Evolutionary conservation across 1,140 invertebrate genomes (phyloP).

Genomic region (Pogonomyrmex barbatus): DNA sequence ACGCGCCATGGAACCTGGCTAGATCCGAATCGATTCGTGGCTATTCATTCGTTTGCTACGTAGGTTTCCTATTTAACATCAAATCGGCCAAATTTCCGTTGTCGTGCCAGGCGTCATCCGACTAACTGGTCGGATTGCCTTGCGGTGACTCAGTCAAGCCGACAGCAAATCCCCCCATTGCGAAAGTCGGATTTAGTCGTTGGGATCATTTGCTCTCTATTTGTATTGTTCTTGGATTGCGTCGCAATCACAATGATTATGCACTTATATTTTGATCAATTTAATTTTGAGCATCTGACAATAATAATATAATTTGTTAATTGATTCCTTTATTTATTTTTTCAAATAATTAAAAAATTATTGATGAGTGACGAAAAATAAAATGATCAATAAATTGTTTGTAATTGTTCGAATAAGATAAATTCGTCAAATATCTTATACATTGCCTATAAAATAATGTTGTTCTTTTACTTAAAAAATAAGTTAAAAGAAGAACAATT

Average conservation of each 20-base stretch:
- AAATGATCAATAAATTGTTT: too few relatives aligned
- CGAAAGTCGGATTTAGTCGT: slow-evolving; percentile 37
- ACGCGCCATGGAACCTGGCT: neutral
- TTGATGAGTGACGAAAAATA: neutral
- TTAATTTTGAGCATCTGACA: neutral
- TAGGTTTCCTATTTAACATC: slow-evolving; percentile 37
- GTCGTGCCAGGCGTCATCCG: slow-evolving; percentile 19
- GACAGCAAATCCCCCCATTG: neutral
- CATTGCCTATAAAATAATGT: neutral
- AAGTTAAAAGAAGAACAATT: neutral
- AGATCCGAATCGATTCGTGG: slow-evolving; percentile 43
- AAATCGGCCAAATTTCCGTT: slow-evolving; percentile 33
- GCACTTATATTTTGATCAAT: neutral
- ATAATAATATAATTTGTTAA: neutral
- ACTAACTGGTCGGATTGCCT: slow-evolving; percentile 27
- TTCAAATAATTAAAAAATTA: neutral
- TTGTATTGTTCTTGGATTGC: slow-evolving; percentile 42
- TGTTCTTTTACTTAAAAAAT: neutral
- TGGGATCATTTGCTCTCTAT: slow-evolving; percentile 1
- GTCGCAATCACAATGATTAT: neutral
- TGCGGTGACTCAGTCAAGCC: slow-evolving; percentile 35
- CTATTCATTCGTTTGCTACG: neutral
- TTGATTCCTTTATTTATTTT: neutral
- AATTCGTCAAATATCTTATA: neutral
- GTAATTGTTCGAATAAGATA: too few relatives aligned